Evolutionary conservation across 1,140 invertebrate genomes (phyloP).

Genomic region (Macrobrachium nipponense): DNA sequence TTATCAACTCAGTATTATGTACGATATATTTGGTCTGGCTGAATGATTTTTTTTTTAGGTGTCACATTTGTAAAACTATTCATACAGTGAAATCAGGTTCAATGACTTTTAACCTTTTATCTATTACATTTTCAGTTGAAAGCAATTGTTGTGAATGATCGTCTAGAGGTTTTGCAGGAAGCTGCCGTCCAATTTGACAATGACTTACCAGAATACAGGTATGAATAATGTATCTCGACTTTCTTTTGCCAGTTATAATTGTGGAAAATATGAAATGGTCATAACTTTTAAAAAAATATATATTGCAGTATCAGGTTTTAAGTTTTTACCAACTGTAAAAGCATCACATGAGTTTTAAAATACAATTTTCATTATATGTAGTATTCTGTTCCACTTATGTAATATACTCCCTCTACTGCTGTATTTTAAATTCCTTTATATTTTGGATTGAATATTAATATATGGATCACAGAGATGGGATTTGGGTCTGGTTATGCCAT

Average conservation of each 20-base stretch:
- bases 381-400: too few species aligned
- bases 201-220: conserved; percentile 92
- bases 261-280: too few species aligned
- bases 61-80: not conserved
- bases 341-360: too few species aligned
- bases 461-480: too few species aligned
- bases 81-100: not conserved
- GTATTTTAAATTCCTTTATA: too few species aligned
- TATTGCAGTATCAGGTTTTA: too few species aligned
- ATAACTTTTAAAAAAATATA: too few species aligned
- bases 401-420: too few species aligned
- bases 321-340: too few species aligned
- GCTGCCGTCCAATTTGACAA: conserved; percentile 88
- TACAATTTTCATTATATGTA: too few species aligned
- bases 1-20: not conserved
- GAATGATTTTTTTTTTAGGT: not conserved
- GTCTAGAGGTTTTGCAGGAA: conserved; percentile 81
- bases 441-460: too few species aligned
- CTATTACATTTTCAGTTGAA: conserved; percentile 81
- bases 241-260: not conserved
- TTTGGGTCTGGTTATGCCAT: too few species aligned
- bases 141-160: conserved; percentile 84
- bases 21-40: not conserved
- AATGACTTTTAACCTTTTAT: conserved; percentile 35
- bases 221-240: conserved; percentile 64